Percentiles rank a stretch among this genome's conserved stretches.
Evolutionary conservation across 2,888 invertebrate species (phyloP).

Genomic region (Hecatera dysodea): DNA sequence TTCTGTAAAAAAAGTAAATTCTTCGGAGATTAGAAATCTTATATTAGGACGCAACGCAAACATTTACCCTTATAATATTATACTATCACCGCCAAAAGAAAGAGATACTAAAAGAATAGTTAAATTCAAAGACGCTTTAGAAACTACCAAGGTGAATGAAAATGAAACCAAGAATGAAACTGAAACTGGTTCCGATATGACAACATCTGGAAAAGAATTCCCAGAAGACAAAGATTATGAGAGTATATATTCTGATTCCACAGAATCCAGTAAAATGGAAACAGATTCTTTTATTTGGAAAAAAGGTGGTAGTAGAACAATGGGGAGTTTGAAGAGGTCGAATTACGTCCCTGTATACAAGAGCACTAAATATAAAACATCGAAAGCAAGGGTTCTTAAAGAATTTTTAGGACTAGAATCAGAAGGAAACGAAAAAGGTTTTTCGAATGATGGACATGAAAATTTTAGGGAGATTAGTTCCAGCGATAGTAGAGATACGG

Average conservation of each 20-base stretch:
- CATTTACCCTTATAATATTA: slow-evolving; percentile 86
- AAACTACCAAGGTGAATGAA: slow-evolving; percentile 59
- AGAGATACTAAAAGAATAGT: slow-evolving; percentile 79
- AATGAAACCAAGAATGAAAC: slow-evolving; percentile 44
- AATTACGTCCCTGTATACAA: slow-evolving; percentile 76
- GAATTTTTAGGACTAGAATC: slow-evolving; percentile 75
- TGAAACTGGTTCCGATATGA: slow-evolving; percentile 55
- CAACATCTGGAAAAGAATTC: slow-evolving; percentile 61
- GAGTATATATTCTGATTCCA: slow-evolving; percentile 74
- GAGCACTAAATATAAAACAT: slow-evolving; percentile 70
- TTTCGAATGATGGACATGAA: slow-evolving; percentile 58
- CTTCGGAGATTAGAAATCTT: slow-evolving; percentile 81
- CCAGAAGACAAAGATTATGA: slow-evolving; percentile 59
- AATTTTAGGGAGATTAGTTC: slow-evolving; percentile 65
- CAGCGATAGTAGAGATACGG: slow-evolving; percentile 65
- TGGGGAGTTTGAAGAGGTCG: slow-evolving; percentile 62
- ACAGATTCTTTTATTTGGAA: slow-evolving; percentile 80
- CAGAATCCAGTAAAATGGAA: slow-evolving; percentile 77
- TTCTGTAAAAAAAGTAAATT: slow-evolving; percentile 63
- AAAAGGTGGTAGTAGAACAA: slow-evolving; percentile 62
- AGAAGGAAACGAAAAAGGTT: slow-evolving; percentile 37
- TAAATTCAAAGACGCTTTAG: slow-evolving; percentile 77
- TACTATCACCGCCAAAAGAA: slow-evolving; percentile 82
- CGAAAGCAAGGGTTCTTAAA: slow-evolving; percentile 73
- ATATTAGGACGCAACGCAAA: slow-evolving; percentile 84